phyloP scores from a whole-genome alignment of 2,888 invertebrate species.

The Acanthosoma haemorrhoidale region DNA sequence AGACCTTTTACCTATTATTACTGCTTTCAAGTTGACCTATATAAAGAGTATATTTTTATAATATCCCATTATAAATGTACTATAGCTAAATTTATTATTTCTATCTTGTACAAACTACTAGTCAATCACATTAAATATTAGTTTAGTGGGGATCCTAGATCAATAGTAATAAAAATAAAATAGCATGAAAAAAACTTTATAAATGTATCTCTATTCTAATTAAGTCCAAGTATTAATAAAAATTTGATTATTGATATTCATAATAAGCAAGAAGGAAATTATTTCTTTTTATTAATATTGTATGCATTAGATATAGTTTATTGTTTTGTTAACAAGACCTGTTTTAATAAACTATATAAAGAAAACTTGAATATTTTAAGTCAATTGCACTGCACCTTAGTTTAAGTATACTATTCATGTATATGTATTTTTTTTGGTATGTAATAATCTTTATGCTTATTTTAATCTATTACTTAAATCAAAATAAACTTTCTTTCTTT shows the following conservation, averaged over 20 bases:
- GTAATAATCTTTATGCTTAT: background rate
- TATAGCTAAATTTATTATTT: slow-evolving; percentile 21
- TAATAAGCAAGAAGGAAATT: no score
- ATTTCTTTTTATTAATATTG: no score
- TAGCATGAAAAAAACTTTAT: background rate
- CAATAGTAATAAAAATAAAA: background rate
- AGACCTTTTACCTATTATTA: slow-evolving; percentile 11
- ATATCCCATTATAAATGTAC: background rate
- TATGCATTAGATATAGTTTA: no score
- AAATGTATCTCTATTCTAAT: no score
- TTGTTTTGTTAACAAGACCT: no score
- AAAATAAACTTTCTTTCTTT: background rate
- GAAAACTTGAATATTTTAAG: background rate
- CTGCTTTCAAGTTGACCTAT: slow-evolving; percentile 25
- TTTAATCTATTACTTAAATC: background rate
- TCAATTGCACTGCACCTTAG: background rate
- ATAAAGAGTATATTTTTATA: slow-evolving; percentile 29
- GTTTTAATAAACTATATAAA: background rate
- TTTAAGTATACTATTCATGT: background rate
- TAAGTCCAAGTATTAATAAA: no score
- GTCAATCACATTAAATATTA: slow-evolving; percentile 13
- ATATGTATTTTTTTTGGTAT: background rate
- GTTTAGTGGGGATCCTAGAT: slow-evolving; percentile 4
- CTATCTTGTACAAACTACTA: slow-evolving; percentile 2
- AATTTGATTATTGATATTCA: no score